Evolutionary conservation across 2,888 invertebrate genomes (phyloP), one percentile per base, ranked within the genome.

Genomic region (Colletes collaris): DNA sequence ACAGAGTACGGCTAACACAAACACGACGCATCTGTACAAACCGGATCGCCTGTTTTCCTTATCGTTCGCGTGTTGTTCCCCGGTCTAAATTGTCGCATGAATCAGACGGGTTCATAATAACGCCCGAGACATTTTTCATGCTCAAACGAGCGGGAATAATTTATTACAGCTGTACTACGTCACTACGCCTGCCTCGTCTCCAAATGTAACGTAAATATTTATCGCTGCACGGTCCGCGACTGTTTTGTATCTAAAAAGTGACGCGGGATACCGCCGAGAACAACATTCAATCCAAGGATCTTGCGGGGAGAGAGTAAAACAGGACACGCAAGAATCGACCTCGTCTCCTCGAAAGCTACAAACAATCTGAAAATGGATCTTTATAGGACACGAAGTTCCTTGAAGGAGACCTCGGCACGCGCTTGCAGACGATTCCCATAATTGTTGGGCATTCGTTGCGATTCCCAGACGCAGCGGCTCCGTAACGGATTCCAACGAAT

Each of bases 401-500:
- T 11, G 37, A 64, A 13, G 16, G 11, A 35, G 16, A 40, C 8
- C 8, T 52, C 7, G n/a, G 16, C 40, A 46, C 16, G 50, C 27
- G 50, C 40, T 5, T 3, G 4, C 50, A 4, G 58, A 16, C 11
- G n/a, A 8, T n/a, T 44, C n/a, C 6, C 8, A 8, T 27, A 5
- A n/a, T 10, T 3, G 4, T 2, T 7, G 4, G 7, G 11, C 7
- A 27, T 27, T 27, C 27, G 37, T 58, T 11, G 7, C n/a, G 11
- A 0, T 44, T 44, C 16, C 11, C 13, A 27, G 44, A 19, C 16
- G 35, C 11, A 8, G 4, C 0, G 35, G 35, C 1, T 52, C 44
- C 44, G 58, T 58, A 55, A 59, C 59, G 53, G 69, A 50, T 73
- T 67, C 19, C 19, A 11, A 37, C 19, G 16, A 63, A 56, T 71